Conservation (phyloP, 2,797 vertebrate species). For the Malurus leucopterus region DNA sequence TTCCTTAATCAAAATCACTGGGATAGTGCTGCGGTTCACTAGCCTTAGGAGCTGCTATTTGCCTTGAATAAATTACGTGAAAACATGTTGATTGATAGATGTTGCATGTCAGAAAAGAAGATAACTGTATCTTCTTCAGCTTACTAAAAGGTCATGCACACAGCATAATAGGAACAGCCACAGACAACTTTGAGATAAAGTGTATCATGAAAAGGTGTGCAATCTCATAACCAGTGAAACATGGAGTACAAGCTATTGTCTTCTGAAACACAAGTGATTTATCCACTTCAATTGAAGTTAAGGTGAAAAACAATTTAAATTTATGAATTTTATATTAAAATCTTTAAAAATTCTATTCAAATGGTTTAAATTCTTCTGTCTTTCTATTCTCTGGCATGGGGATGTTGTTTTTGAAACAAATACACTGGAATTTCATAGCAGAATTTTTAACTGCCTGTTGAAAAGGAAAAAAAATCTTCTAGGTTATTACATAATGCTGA, state of each 20-base stretch:
- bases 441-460: constrained; percentile 9
- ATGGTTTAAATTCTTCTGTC: not conserved
- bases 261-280: constrained; percentile 70
- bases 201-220: constrained; percentile 67
- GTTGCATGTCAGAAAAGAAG: constrained; percentile 90
- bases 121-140: constrained; percentile 96
- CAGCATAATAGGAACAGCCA: constrained; percentile 89
- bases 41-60: constrained; percentile 83
- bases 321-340: constrained; percentile 11
- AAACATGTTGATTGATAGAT: constrained; percentile 95
- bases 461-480: not conserved
- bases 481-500: not conserved
- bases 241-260: constrained; percentile 74
- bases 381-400: not conserved
- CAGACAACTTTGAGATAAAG: constrained; percentile 81
- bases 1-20: constrained; percentile 83
- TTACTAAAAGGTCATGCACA: constrained; percentile 96
- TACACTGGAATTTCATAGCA: not conserved
- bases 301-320: constrained; percentile 44
- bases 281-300: constrained; percentile 64
- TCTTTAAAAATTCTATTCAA: not conserved
- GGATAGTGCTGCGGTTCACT: constrained; percentile 78
- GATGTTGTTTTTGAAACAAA: not conserved
- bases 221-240: constrained; percentile 69
- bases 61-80: constrained; percentile 85